Evolutionary conservation across 2,888 invertebrate genomes (phyloP), one percentile per base, ranked within the genome.

Genomic region (Chrysolina haemoptera): DNA sequence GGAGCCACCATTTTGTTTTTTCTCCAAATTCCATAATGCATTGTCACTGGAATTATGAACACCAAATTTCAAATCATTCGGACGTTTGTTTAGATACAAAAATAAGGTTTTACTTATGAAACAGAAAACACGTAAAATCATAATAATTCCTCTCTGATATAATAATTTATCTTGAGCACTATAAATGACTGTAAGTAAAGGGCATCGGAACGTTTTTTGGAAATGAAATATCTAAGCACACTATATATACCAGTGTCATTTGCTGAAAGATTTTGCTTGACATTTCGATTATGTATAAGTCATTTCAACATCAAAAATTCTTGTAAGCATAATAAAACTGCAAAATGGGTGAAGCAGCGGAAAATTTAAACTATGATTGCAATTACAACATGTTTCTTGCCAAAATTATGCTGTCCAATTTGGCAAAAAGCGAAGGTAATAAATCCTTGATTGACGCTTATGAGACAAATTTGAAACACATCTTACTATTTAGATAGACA

Each of bases 341-440:
- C 74, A 85, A 84, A 83, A 89, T 89, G 89, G 84, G 83, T 62
- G 88, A 87, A 76, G 76, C 85, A 73, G 81, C 86, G 9, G 87
- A 88, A 82, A 87, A 89, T 79, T 81, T 90, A 50, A 90, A 90
- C 83, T 90, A 90, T 82, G 90, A 90, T 78, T 90, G 88, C 82
- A 90, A 90, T 83, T 89, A 89, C 79, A 90, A 90, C 78, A 86
- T 90, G 82, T 89, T 89, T 78, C 82, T 89, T 66, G 88, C 89
- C 2, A 89, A 90, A 78, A 87, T 87, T 2, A 85, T 88, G 83
- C 79, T 90, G 46, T 86, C 87, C 1, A 89, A 89, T 80, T 82
- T 90, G 53, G 80, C 85, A 9, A 82, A 82, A 76, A 77, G 78
- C 18, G 84, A 82, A 80, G 82, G 82, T 81, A 80, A 69, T 63